These are phyloP conservation scores for Oscheius sp. DNA, from an alignment of 1,140 invertebrate species.

Conservation along the genomic window DNA sequence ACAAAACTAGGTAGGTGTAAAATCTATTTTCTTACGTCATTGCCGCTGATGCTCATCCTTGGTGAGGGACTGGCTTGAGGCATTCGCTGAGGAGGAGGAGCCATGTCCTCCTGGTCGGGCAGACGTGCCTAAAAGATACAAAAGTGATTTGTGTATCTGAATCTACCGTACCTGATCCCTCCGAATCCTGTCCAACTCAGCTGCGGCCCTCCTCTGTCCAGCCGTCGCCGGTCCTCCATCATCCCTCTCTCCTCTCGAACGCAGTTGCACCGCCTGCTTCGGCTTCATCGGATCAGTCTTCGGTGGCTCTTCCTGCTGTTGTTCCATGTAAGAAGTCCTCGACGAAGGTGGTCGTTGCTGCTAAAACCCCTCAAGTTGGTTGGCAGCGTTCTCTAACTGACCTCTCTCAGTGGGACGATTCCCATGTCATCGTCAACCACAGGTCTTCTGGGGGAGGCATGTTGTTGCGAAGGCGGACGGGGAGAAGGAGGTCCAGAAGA, in stretches of 20 bases:
- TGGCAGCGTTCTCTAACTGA: too few species aligned
- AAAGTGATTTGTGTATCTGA: not conserved
- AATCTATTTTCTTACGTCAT: not conserved
- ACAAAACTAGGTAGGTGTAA: not conserved
- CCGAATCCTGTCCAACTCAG: conserved; percentile 54
- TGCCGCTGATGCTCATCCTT: not conserved
- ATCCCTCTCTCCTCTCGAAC: conserved; percentile 44
- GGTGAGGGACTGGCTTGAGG: conserved; percentile 1
- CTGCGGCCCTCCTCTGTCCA: conserved; percentile 51
- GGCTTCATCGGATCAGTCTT: conserved; percentile 54
- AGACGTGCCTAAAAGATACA: not conserved
- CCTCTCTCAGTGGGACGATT: conserved; percentile 48
- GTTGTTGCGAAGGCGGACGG: conserved; percentile 22
- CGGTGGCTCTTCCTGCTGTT: conserved; percentile 15
- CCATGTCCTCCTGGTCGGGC: not conserved
- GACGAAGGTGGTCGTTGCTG: conserved; percentile 11
- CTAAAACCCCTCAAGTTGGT: too few species aligned
- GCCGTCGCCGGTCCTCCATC: conserved; percentile 42
- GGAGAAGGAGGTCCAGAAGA: conserved; percentile 6
- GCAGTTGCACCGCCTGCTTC: conserved; percentile 43
- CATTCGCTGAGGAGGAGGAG: conserved; percentile 29
- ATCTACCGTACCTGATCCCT: conserved; percentile 46
- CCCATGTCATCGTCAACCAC: conserved; percentile 59
- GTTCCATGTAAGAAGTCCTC: conserved; percentile 6
- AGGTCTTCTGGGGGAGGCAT: conserved; percentile 31